Base-by-base conservation (phyloP, 2,113 vertebrate genomes). In the Zootoca vivipara region DNA sequence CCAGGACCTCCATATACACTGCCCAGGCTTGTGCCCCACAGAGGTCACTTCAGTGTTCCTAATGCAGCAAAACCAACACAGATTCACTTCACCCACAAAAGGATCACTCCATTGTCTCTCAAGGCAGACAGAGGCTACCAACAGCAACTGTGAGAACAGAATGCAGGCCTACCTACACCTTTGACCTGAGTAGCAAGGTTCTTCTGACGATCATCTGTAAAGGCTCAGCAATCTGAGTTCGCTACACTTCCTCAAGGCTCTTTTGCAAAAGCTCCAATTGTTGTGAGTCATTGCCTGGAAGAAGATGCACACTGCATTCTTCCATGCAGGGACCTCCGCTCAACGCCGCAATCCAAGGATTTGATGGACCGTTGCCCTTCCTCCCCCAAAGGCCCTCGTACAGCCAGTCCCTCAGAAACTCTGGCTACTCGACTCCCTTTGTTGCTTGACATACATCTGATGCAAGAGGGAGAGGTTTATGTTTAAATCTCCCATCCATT, bases 391-490 rank as follows among this genome's bases (percentile, higher is more conserved):
- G 56, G 52, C 38, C 38, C 40, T 65, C 20, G 52, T 16, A 72
- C n/a, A 56, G 20, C 15, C 1, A 30, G 18, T 69, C 42, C 70
- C n/a, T 75, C 35, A 22, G 42, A 56, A 28, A 73, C 38, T 46
- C 38, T 4, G 33, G 46, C 75, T n/a, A 35, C 64, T 38, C 10
- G 40, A 24, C 28, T 75, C 69, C 15, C 1, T 56, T 28, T 77
- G 58, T 82, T 82, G 58, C 42, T 75, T 74, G 73, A 74, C 15
- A 40, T 33, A 69, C n/a, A 42, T 87, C 69, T 33, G 12, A 75
- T 24, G 56, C 30, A 62, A 64, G 77, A 42, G 88, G 38, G 87
- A 88, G 82, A 46, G 75, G 38, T 64, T 85, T 73, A 38, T 85
- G 24, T n/a, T 65, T 56, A 81, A 89, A 81, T 73, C 22, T 65